These are phyloP conservation scores for Gracilinanus agilis DNA, from an alignment of 2,113 vertebrate genomes.

Conservation along the genomic window DNA sequence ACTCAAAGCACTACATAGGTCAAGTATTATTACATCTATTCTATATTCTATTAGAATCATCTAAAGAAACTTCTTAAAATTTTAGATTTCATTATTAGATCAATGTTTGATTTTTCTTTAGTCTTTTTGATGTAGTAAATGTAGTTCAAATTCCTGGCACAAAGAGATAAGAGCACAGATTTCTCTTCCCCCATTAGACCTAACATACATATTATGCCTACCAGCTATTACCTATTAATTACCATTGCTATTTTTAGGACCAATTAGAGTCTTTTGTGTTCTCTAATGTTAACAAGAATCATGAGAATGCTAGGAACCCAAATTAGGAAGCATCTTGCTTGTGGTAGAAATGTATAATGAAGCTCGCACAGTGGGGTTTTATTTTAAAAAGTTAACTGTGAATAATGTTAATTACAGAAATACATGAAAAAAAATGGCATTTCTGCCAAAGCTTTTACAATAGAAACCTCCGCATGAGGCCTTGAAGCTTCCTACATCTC, in stretches of 20 bases:
- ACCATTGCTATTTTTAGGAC: slow-evolving; percentile 25
- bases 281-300: slow-evolving; percentile 29
- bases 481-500: not conserved
- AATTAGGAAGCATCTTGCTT: slow-evolving; percentile 19
- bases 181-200: slow-evolving; percentile 39
- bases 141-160: slow-evolving; percentile 52
- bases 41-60: not conserved
- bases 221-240: slow-evolving; percentile 63
- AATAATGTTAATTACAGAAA: slow-evolving; percentile 2
- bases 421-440: not conserved
- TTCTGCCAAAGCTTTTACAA: not conserved
- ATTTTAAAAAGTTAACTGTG: not conserved
- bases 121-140: slow-evolving; percentile 50
- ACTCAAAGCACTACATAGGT: not conserved
- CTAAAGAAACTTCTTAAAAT: slow-evolving; percentile 71
- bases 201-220: slow-evolving; percentile 49
- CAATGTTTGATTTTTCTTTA: not conserved
- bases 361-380: not conserved
- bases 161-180: slow-evolving; percentile 49
- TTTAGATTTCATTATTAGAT: slow-evolving; percentile 58
- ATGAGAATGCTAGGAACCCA: slow-evolving; percentile 44
- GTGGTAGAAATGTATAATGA: not conserved
- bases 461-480: not conserved
- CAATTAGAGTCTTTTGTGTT: slow-evolving; percentile 60
- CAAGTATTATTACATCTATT: not conserved